Percentiles rank a stretch among this genome's conserved stretches.
Evolutionary conservation across 30 jellyfish, hydroid and myxozoan genomes (phyloP).

Genomic region (Catostylus mosaicus): DNA sequence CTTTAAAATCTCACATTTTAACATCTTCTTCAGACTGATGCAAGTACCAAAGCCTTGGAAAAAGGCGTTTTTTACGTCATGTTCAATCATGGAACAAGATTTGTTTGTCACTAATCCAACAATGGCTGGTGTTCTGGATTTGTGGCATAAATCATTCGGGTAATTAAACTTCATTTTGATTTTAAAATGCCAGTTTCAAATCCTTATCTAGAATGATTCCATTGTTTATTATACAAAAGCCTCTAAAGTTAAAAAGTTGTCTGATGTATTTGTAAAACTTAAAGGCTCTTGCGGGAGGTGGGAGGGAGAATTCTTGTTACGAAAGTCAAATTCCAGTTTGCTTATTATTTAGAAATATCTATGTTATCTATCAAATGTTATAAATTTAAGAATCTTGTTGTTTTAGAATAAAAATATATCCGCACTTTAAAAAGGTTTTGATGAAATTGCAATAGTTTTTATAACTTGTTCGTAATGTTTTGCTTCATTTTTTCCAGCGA

Average conservation of each 20-base stretch:
- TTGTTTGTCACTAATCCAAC: conserved; percentile 88
- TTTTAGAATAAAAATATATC: too few species aligned
- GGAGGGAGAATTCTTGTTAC: too few species aligned
- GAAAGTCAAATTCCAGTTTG: too few species aligned
- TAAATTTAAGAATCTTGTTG: too few species aligned
- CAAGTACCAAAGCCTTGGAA: conserved; percentile 97
- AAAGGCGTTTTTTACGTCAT: conserved; percentile 55
- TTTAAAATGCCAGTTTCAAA: neutral
- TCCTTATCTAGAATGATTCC: neutral
- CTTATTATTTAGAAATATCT: too few species aligned
- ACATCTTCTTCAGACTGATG: conserved; percentile 58
- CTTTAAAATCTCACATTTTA: neutral
- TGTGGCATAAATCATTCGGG: conserved; percentile 84
- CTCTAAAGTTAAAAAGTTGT: too few species aligned
- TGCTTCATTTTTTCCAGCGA: conserved; percentile 27
- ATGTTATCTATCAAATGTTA: too few species aligned
- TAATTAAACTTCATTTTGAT: neutral
- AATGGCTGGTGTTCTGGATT: conserved; percentile 86
- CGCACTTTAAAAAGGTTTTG: too few species aligned
- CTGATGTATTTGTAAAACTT: too few species aligned
- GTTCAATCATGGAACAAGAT: conserved; percentile 76
- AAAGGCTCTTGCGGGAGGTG: too few species aligned
- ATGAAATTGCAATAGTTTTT: too few species aligned
- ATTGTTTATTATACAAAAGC: neutral
- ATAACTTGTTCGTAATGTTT: neutral